Evolutionary conservation across 2,113 vertebrate genomes (phyloP).

Genomic region (Aegotheles bennettii): DNA sequence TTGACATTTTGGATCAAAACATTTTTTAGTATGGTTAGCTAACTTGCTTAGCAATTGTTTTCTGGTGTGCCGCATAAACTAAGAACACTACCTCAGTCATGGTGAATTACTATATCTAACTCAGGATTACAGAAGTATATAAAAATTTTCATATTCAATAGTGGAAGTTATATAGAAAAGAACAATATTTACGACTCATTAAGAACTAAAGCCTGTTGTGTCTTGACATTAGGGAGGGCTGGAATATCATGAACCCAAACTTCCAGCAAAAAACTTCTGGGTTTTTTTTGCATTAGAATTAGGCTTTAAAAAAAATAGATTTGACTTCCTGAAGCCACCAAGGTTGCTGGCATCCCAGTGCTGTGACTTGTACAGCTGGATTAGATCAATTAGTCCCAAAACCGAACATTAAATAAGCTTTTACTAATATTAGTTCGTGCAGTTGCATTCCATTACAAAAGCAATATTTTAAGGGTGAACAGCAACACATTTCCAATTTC

Average conservation of each 20-base stretch:
- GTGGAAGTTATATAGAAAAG: not conserved
- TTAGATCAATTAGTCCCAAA: slow-evolving; percentile 6
- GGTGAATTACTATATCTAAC: slow-evolving; percentile 6
- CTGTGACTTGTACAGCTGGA: not conserved
- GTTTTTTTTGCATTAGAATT: not conserved
- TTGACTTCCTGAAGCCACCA: not conserved
- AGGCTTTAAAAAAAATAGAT: not conserved
- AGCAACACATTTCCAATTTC: slow-evolving; percentile 9
- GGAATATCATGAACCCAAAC: not conserved
- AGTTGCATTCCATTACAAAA: slow-evolving; percentile 17
- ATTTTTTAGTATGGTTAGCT: not conserved
- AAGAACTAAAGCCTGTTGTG: not conserved
- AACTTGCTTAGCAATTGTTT: not conserved
- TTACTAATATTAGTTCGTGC: slow-evolving; percentile 2
- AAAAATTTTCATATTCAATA: not conserved
- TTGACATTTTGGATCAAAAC: slow-evolving; percentile 14
- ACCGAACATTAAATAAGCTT: not conserved
- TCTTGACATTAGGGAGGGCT: not conserved
- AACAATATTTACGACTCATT: not conserved
- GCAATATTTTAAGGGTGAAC: not conserved
- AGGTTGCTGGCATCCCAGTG: not conserved
- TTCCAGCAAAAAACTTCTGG: not conserved
- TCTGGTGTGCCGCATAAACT: not conserved
- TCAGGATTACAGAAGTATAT: not conserved
- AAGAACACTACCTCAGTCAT: not conserved